phyloP scores from a whole-genome alignment of 30 jellyfish, hydroid and myxozoan genomes.

The Nemopilema nomurai region DNA sequence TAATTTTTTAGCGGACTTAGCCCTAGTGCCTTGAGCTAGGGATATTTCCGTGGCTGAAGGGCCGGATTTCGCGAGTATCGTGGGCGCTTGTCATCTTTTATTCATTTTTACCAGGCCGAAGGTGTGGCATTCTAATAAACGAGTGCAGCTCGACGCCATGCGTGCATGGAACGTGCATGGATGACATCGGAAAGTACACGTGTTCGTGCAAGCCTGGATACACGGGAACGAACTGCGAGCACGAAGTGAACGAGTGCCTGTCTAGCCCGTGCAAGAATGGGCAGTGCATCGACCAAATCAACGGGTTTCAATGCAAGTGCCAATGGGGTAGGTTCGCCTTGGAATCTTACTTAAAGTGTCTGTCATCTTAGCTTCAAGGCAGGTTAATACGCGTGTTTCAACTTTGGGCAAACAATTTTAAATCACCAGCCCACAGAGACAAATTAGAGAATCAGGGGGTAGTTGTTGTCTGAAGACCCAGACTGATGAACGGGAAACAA shows the following conservation, averaged over 20 bases:
- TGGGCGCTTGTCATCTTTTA: background rate
- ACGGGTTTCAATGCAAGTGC: slow-evolving; percentile 70
- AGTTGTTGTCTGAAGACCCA: no score
- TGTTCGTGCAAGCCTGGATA: slow-evolving; percentile 82
- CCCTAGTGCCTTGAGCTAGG: no score
- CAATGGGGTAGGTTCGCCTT: background rate
- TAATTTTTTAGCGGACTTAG: no score
- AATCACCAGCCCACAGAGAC: no score
- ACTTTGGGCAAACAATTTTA: no score
- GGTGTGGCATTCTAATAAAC: slow-evolving; percentile 62
- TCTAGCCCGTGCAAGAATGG: slow-evolving; percentile 68
- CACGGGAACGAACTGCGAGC: slow-evolving; percentile 66
- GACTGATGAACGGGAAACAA: no score
- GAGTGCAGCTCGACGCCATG: slow-evolving; percentile 81
- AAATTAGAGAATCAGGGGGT: no score
- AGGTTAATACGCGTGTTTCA: no score
- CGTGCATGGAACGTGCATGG: slow-evolving; percentile 60
- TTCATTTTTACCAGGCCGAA: slow-evolving; percentile 20
- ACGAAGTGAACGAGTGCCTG: slow-evolving; percentile 66
- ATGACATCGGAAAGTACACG: slow-evolving; percentile 63
- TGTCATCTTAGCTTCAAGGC: no score
- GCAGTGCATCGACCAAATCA: slow-evolving; percentile 67
- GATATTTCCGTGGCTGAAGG: no score
- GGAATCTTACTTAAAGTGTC: no score
- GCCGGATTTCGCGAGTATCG: no score